Base-by-base conservation (phyloP, 2,113 vertebrate genomes). In the Etheostoma cragini region DNA sequence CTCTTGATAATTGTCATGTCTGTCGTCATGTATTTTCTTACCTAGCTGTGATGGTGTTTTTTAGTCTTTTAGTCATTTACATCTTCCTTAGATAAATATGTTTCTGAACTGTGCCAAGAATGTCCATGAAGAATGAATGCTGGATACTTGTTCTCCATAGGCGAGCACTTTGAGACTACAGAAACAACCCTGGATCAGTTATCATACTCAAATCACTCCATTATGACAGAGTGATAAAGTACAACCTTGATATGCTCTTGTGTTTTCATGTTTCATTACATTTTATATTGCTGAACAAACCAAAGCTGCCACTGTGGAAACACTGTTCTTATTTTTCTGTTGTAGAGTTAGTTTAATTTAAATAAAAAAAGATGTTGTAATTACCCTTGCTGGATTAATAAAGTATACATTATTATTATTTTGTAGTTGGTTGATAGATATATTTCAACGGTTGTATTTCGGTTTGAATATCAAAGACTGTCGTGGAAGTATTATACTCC, bases 31-130 rank as follows among this genome's bases (percentile, higher is more conserved):
- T 82, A 76, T 75, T 89, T 88, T 88, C 71, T 75, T 72, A 24
- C 76, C 72, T 70, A 52, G 68, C 70, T 78, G 83, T 88, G 83
- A 74, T 30, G 35, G 53, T 88, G 65, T 85, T 90, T 88, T 88
- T 90, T 80, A 84, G 85, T 82, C 45, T 78, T 87, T 80, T 56
- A 38, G 49, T 67, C 77, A 87, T 76, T 83, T 86, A 87, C 83
- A 52, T 75, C 72, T 85, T 83, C 54, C 66, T 69, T 76, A n/a
- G 60, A 82, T 79, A 86, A 92, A 88, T 79, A 82, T 15, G 24
- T 53, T 21, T 46, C 7, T 11, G 52, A 19, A 56, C 56, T 2
- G 15, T 70, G 84, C 82, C 47, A 87, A 82, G 58, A 81, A 16
- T 47, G 10, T 78, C 45, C 58, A 10, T 26, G 30, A 63, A 61